Evolutionary conservation across 2,888 invertebrate species (phyloP).

Genomic region (Desoria tigrina): DNA sequence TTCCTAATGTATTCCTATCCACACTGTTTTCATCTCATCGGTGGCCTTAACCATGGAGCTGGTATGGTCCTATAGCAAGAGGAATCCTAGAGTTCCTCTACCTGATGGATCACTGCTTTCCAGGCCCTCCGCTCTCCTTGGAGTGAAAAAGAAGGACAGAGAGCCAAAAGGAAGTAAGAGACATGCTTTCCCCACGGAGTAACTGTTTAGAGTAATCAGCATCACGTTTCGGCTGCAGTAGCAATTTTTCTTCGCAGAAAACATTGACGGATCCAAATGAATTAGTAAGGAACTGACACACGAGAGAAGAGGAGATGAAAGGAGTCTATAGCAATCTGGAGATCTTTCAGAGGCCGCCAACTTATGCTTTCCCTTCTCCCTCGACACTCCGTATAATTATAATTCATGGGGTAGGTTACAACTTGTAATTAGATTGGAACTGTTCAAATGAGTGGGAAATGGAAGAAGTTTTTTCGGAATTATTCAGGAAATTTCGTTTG

Average conservation of each 20-base stretch:
- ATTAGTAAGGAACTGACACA: too few relatives aligned
- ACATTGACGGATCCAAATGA: neutral
- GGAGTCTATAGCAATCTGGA: neutral
- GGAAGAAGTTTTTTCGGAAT: too few relatives aligned
- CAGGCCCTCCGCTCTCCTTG: neutral
- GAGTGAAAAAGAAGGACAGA: too few relatives aligned
- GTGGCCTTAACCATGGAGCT: constrained; percentile 10
- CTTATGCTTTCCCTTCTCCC: neutral
- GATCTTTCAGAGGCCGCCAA: neutral
- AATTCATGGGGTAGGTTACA: too few relatives aligned
- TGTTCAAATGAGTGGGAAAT: too few relatives aligned
- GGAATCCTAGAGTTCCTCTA: neutral
- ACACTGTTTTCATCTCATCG: constrained; percentile 24
- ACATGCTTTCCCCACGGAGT: neutral
- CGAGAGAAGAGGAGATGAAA: too few relatives aligned
- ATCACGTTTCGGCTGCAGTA: constrained; percentile 4
- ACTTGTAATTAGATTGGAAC: too few relatives aligned
- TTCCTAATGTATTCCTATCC: constrained; percentile 25
- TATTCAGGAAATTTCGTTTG: too few relatives aligned
- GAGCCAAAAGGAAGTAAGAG: too few relatives aligned
- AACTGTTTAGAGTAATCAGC: constrained; percentile 5
- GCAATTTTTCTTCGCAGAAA: constrained; percentile 5
- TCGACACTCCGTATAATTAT: too few relatives aligned
- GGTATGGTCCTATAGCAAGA: too few relatives aligned
- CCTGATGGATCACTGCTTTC: neutral